Evolutionary conservation across 2,113 vertebrate genomes (phyloP), one percentile per base, ranked within the genome.

Genomic region (Gulo gulo): DNA sequence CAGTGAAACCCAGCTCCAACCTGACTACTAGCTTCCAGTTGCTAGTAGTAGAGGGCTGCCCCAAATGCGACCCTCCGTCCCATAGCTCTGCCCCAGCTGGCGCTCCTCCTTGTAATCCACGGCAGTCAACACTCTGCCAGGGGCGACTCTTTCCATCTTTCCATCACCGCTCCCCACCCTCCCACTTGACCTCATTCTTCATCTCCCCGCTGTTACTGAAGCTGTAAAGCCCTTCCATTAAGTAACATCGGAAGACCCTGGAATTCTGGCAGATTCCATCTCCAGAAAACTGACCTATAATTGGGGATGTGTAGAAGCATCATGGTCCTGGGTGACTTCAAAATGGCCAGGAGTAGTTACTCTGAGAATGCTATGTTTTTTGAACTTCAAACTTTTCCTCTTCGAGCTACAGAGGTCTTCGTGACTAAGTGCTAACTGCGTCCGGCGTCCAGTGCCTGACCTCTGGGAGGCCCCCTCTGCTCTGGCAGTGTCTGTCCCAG

Each of bases 361-460:
- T 95, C 88, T 94, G 69, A 74, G 69, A 83, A 90, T 67, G 39
- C 24, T 65, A 24, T 26, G 36, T 34, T 63, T 50, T 86, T 55
- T 34, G 45, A 34, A 86, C 47, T 96, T 94, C 73, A 93, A 95
- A 88, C 29, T 61, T 61, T 82, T 94, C 82, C 79, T 96, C 34
- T 55, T 65, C 74, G 91, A 87, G 69, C 79, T 90, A 52, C n/a
- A 59, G 57, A 83, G 76, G 20, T 88, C 78, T 87, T 73, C 29
- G 13, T 88, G 73, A 91, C n/a, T 71, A 82, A 50, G 29, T 67
- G 45, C 78, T 95, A 63, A 71, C 63, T 24, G 23, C 5, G 47
- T 91, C 91, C 18, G 3, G 79, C 2, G 6, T 78, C 87, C 94
- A 93, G 65, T 0, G 16, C 57, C 65, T 94, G 92, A 85, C 76